Conservation (phyloP, 2,888 invertebrate species). For the Rhopalosiphum nymphaeae region DNA sequence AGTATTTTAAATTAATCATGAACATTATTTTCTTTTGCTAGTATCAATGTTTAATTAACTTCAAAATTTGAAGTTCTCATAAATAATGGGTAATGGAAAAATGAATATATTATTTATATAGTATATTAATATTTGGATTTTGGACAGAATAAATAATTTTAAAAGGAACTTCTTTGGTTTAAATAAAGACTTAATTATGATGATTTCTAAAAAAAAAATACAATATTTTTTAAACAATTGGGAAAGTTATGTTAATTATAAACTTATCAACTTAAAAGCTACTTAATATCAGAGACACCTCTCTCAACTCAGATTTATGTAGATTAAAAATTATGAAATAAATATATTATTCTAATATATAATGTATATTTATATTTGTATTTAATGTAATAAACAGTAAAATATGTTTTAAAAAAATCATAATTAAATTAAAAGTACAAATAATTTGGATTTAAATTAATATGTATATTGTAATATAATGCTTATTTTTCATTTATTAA, state of each 20-base stretch:
- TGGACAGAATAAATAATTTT: no score
- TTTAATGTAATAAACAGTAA: neutral
- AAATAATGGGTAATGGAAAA: neutral
- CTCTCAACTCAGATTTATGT: neutral
- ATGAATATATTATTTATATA: no score
- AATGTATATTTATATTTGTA: neutral
- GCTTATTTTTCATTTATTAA: neutral
- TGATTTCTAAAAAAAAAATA: neutral
- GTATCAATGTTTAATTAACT: neutral
- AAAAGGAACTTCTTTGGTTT: neutral
- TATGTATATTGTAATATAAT: neutral
- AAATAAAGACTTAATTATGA: neutral
- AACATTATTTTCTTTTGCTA: constrained; percentile 1
- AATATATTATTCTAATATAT: no score
- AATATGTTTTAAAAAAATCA: neutral
- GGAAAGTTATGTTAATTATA: neutral
- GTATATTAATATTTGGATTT: neutral
- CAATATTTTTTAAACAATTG: neutral
- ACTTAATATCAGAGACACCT: neutral
- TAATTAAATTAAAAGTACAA: neutral
- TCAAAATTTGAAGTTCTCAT: no score
- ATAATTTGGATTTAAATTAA: neutral
- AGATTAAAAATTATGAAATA: neutral
- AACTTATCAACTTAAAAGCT: neutral
- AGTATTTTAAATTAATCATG: neutral